These are phyloP conservation scores for Glareola pratincola DNA, from an alignment of 2,113 vertebrate species.

Conservation along the genomic window DNA sequence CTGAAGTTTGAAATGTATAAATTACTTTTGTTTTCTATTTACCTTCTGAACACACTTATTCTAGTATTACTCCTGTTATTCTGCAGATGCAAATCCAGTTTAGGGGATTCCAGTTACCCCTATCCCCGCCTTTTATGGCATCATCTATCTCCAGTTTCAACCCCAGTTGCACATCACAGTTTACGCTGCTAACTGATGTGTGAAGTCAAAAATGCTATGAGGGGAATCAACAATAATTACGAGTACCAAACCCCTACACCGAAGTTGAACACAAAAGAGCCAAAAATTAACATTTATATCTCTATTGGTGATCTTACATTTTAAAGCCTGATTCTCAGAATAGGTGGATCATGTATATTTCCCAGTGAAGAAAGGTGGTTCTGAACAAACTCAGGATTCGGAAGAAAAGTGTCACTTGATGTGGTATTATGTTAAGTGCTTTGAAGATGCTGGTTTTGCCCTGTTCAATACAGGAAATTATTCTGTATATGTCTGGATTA, in stretches of 20 bases:
- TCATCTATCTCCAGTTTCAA: background rate
- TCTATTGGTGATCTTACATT: background rate
- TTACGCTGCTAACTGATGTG: background rate
- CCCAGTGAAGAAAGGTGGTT: background rate
- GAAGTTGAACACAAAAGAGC: background rate
- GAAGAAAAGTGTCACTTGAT: background rate
- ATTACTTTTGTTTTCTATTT: background rate
- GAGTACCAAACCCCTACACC: background rate
- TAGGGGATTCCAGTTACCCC: background rate
- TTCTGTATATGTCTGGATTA: background rate
- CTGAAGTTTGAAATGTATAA: background rate
- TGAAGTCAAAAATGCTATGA: fast-evolving
- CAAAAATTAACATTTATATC: background rate
- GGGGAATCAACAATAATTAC: background rate
- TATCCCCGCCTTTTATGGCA: background rate
- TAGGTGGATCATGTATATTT: background rate
- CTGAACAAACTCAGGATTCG: background rate
- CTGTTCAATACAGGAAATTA: background rate
- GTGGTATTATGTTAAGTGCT: background rate
- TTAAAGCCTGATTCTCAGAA: background rate
- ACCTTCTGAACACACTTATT: background rate
- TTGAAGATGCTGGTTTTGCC: background rate
- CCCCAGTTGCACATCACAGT: background rate
- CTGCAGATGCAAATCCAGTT: background rate
- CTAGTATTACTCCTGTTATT: background rate